A percentile compares a stretch with the other conserved stretches of the same genome.
These are phyloP conservation scores for Xestia c-nigrum DNA, from an alignment of 2,888 invertebrate genomes.

Conservation along the genomic window DNA sequence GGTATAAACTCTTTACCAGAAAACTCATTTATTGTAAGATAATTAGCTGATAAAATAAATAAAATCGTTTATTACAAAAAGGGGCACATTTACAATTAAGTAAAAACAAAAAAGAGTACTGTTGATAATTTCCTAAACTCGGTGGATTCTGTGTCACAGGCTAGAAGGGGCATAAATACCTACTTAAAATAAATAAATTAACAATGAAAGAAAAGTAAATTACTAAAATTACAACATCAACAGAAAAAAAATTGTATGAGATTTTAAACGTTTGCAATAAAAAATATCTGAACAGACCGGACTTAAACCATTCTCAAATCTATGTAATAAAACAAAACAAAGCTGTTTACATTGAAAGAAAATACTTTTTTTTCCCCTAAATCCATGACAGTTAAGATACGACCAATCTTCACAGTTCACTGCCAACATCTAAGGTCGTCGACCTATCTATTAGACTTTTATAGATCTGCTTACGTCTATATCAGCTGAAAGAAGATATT, in stretches of 20 bases:
- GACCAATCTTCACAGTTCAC: constrained; percentile 24
- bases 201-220: no score
- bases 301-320: constrained; percentile 10
- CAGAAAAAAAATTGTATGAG: background rate
- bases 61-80: no score
- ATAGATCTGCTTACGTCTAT: constrained; percentile 55
- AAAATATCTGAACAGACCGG: background rate
- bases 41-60: background rate
- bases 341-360: constrained; percentile 32
- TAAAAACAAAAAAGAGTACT: no score
- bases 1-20: background rate
- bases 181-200: no score
- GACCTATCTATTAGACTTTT: constrained; percentile 52
- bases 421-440: constrained; percentile 48
- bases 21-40: background rate
- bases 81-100: no score
- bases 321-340: constrained; percentile 10
- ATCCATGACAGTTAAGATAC: constrained; percentile 23
- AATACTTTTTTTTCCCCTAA: constrained; percentile 29
- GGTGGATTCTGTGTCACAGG: no score
- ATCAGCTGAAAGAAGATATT: constrained; percentile 26
- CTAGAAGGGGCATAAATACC: no score
- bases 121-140: no score
- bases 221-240: no score
- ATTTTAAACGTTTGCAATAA: background rate